These are phyloP conservation scores for Eumeta japonica DNA, from an alignment of 1,140 invertebrate species.

Conservation along the genomic window DNA sequence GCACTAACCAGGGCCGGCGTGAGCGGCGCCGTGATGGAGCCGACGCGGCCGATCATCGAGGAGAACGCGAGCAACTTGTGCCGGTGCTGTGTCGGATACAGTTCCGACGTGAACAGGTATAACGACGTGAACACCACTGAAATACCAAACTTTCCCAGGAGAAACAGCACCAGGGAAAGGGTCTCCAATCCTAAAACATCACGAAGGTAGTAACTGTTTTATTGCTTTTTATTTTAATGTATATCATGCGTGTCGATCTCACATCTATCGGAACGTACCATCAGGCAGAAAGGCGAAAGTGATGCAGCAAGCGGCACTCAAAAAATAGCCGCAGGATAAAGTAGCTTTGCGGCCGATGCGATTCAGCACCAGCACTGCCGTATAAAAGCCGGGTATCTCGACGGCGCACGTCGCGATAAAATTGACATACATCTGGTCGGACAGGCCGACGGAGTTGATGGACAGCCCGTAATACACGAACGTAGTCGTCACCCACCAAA, in stretches of 20 bases:
- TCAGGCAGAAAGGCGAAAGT: slow-evolving; percentile 37
- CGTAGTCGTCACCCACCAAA: slow-evolving; percentile 72
- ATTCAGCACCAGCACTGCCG: slow-evolving; percentile 63
- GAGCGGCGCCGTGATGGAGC: slow-evolving; percentile 28
- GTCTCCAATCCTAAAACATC: slow-evolving; percentile 19
- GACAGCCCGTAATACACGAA: slow-evolving; percentile 82
- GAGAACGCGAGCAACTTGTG: slow-evolving; percentile 59
- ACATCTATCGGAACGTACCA: no score
- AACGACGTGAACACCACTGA: slow-evolving; percentile 60
- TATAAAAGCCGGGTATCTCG: slow-evolving; percentile 70
- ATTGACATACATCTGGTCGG: slow-evolving; percentile 70
- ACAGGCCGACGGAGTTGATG: slow-evolving; percentile 73
- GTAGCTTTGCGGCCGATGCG: slow-evolving; percentile 64
- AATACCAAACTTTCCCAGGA: slow-evolving; percentile 66
- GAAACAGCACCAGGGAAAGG: slow-evolving; percentile 52
- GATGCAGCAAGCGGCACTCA: slow-evolving; percentile 59
- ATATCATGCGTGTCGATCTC: no score
- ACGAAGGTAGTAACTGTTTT: no score
- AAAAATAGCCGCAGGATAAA: slow-evolving; percentile 58
- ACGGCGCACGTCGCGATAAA: slow-evolving; percentile 68
- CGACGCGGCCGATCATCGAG: slow-evolving; percentile 35
- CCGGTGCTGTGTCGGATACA: slow-evolving; percentile 66
- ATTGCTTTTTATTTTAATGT: no score
- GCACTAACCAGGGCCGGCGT: slow-evolving; percentile 26
- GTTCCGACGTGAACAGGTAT: slow-evolving; percentile 67